Conservation (phyloP, 2,113 vertebrate genomes). For the Takifugu bimaculatus region DNA sequence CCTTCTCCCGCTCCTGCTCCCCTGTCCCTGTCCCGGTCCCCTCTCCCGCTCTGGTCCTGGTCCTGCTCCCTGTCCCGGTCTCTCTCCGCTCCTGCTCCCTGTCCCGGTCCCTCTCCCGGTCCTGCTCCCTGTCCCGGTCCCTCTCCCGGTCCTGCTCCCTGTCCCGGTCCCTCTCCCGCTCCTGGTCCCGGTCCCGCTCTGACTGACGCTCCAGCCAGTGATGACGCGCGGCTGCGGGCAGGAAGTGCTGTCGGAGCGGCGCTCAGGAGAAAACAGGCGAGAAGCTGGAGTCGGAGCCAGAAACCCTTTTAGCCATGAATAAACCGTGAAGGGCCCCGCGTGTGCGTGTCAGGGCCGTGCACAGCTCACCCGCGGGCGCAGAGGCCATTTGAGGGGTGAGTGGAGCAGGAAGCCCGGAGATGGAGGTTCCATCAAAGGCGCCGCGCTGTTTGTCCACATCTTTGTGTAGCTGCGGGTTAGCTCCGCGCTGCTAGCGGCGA, state of each 20-base stretch:
- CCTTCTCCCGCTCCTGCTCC: too few species aligned
- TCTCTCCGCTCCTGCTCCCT: too few species aligned
- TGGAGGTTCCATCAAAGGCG: conserved; percentile 47
- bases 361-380: conserved; percentile 23
- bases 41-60: too few species aligned
- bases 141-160: too few species aligned
- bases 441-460: conserved; percentile 68
- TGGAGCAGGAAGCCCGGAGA: conserved; percentile 37
- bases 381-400: conserved; percentile 66
- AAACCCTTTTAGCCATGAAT: conserved; percentile 42
- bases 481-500: conserved; percentile 39
- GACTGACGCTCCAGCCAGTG: background rate
- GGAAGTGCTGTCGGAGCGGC: conserved; percentile 69
- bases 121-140: too few species aligned
- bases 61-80: too few species aligned
- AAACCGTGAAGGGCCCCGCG: conserved; percentile 43
- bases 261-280: conserved; percentile 40
- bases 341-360: conserved; percentile 21
- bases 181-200: too few species aligned
- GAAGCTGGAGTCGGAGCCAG: conserved; percentile 48
- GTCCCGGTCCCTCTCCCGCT: too few species aligned
- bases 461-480: conserved; percentile 76
- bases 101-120: too few species aligned
- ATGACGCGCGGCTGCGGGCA: conserved; percentile 57
- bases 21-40: too few species aligned